phyloP scores from a whole-genome alignment of 64 coral and sea anemone genomes.

The Montipora cactus region DNA sequence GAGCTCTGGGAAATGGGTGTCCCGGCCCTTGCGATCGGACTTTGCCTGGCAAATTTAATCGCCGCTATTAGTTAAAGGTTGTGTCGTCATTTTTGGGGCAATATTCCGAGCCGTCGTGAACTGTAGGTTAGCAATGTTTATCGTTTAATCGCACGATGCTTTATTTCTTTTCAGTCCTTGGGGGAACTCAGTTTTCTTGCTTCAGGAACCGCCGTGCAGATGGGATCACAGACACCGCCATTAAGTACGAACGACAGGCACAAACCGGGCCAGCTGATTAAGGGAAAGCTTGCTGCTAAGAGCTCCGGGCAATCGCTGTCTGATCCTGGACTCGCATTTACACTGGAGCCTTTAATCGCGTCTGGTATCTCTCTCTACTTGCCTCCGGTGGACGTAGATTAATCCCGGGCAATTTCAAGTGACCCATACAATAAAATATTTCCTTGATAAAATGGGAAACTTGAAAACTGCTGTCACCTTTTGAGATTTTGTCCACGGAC shows the following conservation, averaged over 20 bases:
- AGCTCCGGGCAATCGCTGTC: slow-evolving; percentile 10
- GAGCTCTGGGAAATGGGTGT: too few relatives aligned
- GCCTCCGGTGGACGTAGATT: slow-evolving; percentile 46
- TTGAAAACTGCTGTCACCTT: too few relatives aligned
- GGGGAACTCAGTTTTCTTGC: slow-evolving; percentile 58
- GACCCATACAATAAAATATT: too few relatives aligned
- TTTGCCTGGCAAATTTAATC: too few relatives aligned
- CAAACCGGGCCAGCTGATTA: slow-evolving; percentile 36
- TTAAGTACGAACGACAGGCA: neutral
- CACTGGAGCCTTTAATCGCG: slow-evolving; percentile 32
- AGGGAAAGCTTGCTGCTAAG: slow-evolving; percentile 48
- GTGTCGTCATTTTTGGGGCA: too few relatives aligned
- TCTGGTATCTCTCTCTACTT: slow-evolving; percentile 55
- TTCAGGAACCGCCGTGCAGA: slow-evolving; percentile 46
- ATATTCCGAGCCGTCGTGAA: neutral
- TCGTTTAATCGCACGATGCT: neutral
- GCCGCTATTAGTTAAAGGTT: too few relatives aligned
- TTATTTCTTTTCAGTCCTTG: slow-evolving; percentile 27
- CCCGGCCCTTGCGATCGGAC: too few relatives aligned
- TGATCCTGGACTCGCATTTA: slow-evolving; percentile 12
- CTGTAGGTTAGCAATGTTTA: neutral
- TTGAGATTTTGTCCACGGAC: too few relatives aligned
- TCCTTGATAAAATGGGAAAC: too few relatives aligned
- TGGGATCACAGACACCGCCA: slow-evolving; percentile 36
- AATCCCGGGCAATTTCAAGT: neutral